phyloP scores from a whole-genome alignment of 2,113 vertebrate genomes.

The Ameiurus melas region DNA sequence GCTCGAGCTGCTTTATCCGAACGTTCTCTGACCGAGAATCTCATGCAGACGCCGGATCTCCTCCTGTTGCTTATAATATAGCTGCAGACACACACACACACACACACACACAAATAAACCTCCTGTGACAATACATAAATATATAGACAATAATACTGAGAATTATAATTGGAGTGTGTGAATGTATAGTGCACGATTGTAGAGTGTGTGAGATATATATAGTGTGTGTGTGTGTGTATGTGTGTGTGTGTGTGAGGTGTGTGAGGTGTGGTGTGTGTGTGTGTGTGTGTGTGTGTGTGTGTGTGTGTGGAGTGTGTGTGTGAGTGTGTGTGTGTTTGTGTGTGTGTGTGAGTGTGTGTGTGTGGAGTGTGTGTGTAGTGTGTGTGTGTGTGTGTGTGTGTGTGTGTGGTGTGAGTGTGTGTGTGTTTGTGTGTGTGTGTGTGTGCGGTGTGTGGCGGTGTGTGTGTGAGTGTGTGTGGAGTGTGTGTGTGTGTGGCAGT shows the following conservation, averaged over 20 bases:
- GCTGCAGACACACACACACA: constrained; percentile 65
- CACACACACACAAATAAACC: neutral
- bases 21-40: constrained; percentile 80
- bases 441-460: too few relatives aligned
- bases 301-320: too few relatives aligned
- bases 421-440: neutral
- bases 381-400: neutral
- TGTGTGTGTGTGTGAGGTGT: neutral
- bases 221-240: constrained; percentile 1
- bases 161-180: neutral
- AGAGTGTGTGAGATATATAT: too few relatives aligned
- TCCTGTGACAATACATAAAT: neutral
- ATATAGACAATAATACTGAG: neutral
- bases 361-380: too few relatives aligned
- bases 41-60: constrained; percentile 87
- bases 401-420: too few relatives aligned
- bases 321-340: too few relatives aligned
- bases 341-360: neutral
- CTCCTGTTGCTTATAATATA: constrained; percentile 90
- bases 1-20: constrained; percentile 83
- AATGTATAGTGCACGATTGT: neutral
- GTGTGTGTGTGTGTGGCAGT: too few relatives aligned
- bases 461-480: too few relatives aligned
- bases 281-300: neutral
- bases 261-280: too few relatives aligned